Base-by-base conservation (phyloP, 2,113 vertebrate genomes). In the Grammomys dolichurus region DNA sequence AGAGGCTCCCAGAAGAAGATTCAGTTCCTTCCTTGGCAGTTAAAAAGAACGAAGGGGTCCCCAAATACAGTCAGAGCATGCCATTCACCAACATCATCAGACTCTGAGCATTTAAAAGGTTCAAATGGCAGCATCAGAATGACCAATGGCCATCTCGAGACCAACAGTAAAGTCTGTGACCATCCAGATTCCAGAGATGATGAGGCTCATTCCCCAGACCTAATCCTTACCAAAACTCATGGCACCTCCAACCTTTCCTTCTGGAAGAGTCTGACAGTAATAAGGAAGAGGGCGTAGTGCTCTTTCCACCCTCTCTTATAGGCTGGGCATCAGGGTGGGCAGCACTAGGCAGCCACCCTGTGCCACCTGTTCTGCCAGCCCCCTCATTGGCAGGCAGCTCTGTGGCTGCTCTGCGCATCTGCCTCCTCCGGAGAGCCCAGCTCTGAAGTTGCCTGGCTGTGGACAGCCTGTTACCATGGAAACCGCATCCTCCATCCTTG, bases 401-500 rank as follows among this genome's bases (percentile, higher is more conserved):
- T 92, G 96, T 9, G 93, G 95, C 93, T 97, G 97, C 92, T 96
- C 89, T 95, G 96, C 81, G 78, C 96, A 97, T 96, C 96, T 97
- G 93, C 97, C 95, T 96, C 93, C 96, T 97, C 97, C 93, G 0
- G 96, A 98, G 96, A 97, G 96, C 95, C 90, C 40, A 0, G 90
- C 93, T 97, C 97, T 97, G 94, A 97, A 96, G 95, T 96, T 95
- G 95, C 94, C 96, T 98, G 92, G 89, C 97, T 94, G 56, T 97
- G 97, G 97, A 97, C 96, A 97, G 95, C 90, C 95, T 0, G 97
- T 97, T 97, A 72, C 96, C 97, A 98, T 97, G 95, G 98, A 97
- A 97, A 98, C 97, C 90, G 75, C 87, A 97, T 96, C 97, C 96
- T 98, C 97, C 93, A 97, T 97, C 96, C 98, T 96, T 97, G 93